Evolutionary conservation across 92 coral and sea anemone species (phyloP), one percentile per base, ranked within the genome.

Genomic region (Hydrozoanthus gracilis): DNA sequence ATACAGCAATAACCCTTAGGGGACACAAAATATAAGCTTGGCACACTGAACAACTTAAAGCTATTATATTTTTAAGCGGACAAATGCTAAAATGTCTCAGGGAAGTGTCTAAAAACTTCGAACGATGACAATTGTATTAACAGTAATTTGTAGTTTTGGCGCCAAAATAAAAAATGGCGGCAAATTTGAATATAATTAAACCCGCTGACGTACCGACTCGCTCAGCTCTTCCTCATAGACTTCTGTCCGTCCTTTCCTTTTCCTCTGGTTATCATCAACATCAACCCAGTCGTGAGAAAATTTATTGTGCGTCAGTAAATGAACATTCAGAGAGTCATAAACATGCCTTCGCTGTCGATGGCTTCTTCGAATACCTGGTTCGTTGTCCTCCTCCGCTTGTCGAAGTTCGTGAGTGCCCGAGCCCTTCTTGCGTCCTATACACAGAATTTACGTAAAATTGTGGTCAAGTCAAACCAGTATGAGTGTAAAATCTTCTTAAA

Each of bases 141-240:
- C 74, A 54, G 47, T 5, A 35, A 74, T 73, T 39, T 61, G 75
- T 39, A 13, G 76, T 76, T 77, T 62, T 90, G 90, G 93, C 94
- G 95, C 91, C 95, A 89, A 91, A 72, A 47, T 12, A 71, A 27
- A 93, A 91, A 91, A 91, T 92, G 99, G 99, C 99, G 99, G 96
- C 94, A 96, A 96, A 95, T 96, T 96, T 94, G 93, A 96, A 96
- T 27, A 27, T 27, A 27, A 67, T 44, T 17, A 71, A 50, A 44
- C 49, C 65, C 9, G 47, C 71, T 82, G 78, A 67, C 87, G 61
- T 73, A 96, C 98, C 98, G 93, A 93, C 11, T 88, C 97, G 8
- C 88, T 87, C 39, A 90, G 83, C 7, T 88, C 90, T 12, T 92
- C 92, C 58, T 82, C 94, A 11, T 71, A 78, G 11, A 69, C 88